These are phyloP conservation scores for Scolopax mira DNA, from an alignment of 2,113 vertebrate genomes.

Conservation along the genomic window DNA sequence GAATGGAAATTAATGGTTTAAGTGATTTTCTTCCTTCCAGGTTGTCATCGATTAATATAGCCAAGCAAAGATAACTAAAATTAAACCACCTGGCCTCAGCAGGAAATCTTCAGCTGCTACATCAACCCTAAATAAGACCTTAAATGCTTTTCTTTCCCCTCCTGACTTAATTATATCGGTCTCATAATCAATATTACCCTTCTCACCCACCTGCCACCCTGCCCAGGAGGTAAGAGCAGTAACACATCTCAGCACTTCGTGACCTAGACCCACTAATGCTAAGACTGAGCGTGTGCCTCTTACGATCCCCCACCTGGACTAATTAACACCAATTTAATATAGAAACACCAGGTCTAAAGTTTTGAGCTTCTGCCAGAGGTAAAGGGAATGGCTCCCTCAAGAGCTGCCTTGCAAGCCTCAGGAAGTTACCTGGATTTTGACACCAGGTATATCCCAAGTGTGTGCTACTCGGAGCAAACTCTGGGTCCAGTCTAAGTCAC, in stretches of 20 bases:
- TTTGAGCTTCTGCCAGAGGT: background rate
- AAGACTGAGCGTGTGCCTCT: background rate
- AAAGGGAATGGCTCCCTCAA: background rate
- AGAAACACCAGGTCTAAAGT: background rate
- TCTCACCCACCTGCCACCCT: background rate
- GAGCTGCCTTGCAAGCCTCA: background rate
- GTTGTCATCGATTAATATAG: background rate
- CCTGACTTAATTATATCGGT: background rate
- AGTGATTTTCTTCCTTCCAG: background rate
- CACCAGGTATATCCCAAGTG: background rate
- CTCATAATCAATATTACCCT: background rate
- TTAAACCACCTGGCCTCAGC: background rate
- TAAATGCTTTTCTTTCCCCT: background rate
- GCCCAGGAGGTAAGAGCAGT: background rate
- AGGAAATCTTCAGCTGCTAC: background rate
- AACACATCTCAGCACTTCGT: background rate
- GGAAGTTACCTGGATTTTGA: background rate
- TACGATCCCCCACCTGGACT: background rate
- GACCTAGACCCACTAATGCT: background rate
- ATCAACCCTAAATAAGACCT: background rate
- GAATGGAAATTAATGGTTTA: background rate
- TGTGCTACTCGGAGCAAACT: background rate
- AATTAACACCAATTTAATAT: background rate
- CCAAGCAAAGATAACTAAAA: background rate
- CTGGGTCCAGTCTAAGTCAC: background rate